Conservation (phyloP, 2,888 invertebrate genomes). For the Acanthosepion pharaonis region DNA sequence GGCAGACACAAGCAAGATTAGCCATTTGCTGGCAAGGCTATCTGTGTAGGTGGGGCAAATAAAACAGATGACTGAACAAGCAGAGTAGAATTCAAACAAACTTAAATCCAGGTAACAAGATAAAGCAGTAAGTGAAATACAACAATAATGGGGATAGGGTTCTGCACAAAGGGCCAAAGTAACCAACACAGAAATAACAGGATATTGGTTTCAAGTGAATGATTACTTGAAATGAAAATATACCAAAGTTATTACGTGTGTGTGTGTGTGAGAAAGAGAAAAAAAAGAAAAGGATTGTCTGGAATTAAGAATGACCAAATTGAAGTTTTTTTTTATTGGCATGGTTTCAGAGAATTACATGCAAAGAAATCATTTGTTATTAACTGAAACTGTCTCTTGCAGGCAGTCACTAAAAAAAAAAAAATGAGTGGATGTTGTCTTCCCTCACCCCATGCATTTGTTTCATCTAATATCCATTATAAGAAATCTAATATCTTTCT, state of each 20-base stretch:
- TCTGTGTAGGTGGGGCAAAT: constrained; percentile 21
- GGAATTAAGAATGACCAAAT: not conserved
- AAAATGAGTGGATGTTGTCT: not conserved
- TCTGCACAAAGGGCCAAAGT: not conserved
- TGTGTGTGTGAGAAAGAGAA: not conserved
- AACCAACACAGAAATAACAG: not conserved
- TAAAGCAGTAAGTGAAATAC: not conserved
- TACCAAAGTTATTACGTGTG: not conserved
- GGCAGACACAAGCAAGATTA: not conserved
- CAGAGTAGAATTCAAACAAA: not conserved
- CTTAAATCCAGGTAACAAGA: constrained; percentile 16
- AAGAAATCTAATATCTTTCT: not conserved
- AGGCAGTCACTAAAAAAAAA: not conserved
- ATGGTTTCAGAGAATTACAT: constrained; percentile 4
- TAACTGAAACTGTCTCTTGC: not conserved
- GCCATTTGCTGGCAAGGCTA: constrained; percentile 33
- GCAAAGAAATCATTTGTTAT: not conserved
- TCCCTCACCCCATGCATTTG: not conserved
- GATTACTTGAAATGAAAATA: not conserved
- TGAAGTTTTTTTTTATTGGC: not conserved
- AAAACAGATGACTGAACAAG: constrained; percentile 22
- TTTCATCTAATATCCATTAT: not conserved
- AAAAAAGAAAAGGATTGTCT: not conserved
- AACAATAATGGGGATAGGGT: not conserved
- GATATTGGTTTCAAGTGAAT: constrained; percentile 1